phyloP scores from a whole-genome alignment of 2,888 invertebrate genomes.

The Autographa gamma region DNA sequence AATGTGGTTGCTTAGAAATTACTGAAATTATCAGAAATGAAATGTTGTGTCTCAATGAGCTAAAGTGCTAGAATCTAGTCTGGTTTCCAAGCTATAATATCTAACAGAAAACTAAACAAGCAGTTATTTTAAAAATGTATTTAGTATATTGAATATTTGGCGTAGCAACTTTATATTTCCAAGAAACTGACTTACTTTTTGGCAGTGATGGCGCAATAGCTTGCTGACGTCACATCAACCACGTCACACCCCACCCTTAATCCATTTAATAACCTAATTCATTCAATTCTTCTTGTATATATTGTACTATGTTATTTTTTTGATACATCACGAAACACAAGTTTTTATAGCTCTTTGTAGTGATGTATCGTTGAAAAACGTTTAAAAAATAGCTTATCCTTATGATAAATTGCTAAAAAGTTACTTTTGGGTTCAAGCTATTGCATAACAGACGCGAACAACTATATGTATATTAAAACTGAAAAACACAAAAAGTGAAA shows the following conservation, averaged over 20 bases:
- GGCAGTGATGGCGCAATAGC: constrained; percentile 56
- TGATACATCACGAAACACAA: constrained; percentile 5
- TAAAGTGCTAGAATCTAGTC: constrained; percentile 10
- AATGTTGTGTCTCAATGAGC: constrained; percentile 11
- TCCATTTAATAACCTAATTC: constrained; percentile 55
- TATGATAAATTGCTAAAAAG: neutral
- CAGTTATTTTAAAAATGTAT: constrained; percentile 31
- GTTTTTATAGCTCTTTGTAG: neutral
- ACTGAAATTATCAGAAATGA: neutral
- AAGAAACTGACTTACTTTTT: constrained; percentile 59
- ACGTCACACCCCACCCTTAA: constrained; percentile 60
- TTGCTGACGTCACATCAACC: constrained; percentile 62
- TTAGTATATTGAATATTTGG: constrained; percentile 37
- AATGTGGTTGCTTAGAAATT: neutral
- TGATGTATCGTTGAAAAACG: neutral
- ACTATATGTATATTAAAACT: neutral
- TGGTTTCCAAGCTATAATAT: constrained; percentile 18
- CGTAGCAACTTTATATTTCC: constrained; percentile 45
- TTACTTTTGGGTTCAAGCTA: neutral
- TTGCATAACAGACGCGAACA: neutral
- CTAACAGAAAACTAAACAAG: constrained; percentile 15
- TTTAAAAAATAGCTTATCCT: neutral
- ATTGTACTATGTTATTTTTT: constrained; percentile 16
- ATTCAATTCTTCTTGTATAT: constrained; percentile 41
- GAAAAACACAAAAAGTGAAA: neutral